phyloP scores from a whole-genome alignment of 2,113 vertebrate species.

The Nothocercus julius region DNA sequence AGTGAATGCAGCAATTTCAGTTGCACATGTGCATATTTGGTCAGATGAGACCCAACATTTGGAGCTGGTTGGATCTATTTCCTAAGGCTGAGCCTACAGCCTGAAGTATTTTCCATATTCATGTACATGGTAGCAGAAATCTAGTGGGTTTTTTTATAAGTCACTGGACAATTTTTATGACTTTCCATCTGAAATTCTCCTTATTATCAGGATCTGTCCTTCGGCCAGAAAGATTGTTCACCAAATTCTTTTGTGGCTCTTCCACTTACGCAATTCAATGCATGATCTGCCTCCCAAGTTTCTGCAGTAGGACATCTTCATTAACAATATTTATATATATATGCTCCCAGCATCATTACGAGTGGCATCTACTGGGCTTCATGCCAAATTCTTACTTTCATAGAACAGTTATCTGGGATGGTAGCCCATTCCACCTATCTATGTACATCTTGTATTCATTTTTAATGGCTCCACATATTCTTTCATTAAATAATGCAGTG shows the following conservation, averaged over 20 bases:
- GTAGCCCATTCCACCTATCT: not conserved
- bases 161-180: not conserved
- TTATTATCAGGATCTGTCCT: not conserved
- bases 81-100: not conserved
- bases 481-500: not conserved
- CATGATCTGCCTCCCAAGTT: not conserved
- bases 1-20: not conserved
- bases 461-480: not conserved
- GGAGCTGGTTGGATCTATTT: not conserved
- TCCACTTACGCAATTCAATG: not conserved
- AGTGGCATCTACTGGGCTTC: not conserved
- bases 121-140: not conserved
- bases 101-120: not conserved
- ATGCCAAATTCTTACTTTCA: not conserved
- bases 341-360: not conserved
- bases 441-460: not conserved
- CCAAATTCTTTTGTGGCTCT: not conserved
- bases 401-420: not conserved
- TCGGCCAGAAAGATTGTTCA: not conserved
- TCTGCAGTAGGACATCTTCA: not conserved
- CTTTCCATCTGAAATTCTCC: not conserved
- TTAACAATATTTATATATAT: not conserved
- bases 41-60: not conserved
- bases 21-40: accelerated
- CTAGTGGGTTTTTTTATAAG: not conserved